Evolutionary conservation across 2,113 vertebrate species (phyloP).

Genomic region (Stegastes partitus): DNA sequence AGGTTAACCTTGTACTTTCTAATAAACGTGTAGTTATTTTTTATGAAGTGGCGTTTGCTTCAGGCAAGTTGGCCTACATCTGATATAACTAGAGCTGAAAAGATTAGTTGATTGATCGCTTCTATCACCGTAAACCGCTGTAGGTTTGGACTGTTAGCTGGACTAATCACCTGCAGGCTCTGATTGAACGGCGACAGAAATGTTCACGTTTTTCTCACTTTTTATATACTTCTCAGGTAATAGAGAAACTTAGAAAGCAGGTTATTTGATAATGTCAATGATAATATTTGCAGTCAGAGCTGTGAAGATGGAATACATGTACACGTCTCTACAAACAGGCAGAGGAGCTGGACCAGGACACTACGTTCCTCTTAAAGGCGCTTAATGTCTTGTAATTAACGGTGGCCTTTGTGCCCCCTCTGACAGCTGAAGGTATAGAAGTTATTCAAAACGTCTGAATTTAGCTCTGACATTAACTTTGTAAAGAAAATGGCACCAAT

Average conservation of each 20-base stretch:
- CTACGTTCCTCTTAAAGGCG: not conserved
- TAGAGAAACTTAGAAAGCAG: not conserved
- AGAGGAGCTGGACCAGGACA: not conserved
- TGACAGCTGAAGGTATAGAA: no score
- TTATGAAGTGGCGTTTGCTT: slow-evolving; percentile 18
- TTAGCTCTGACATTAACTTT: no score
- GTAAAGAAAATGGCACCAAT: no score
- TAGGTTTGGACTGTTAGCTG: not conserved
- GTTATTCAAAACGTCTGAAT: no score
- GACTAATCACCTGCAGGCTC: not conserved
- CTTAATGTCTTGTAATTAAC: not conserved
- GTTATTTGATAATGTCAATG: not conserved
- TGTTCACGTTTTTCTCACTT: not conserved
- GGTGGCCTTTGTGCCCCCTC: no score
- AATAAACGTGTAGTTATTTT: slow-evolving; percentile 8
- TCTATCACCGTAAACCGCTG: slow-evolving; percentile 7
- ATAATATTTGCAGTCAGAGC: not conserved
- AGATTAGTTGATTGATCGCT: slow-evolving; percentile 29
- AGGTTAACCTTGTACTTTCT: slow-evolving; percentile 1
- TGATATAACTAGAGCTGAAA: slow-evolving; percentile 22
- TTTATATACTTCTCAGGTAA: not conserved
- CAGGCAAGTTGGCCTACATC: slow-evolving; percentile 1
- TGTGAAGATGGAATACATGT: not conserved
- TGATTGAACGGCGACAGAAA: not conserved
- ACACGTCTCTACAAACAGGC: not conserved